Conservation (phyloP, 1,140 invertebrate species). For the Drosophila erecta region DNA sequence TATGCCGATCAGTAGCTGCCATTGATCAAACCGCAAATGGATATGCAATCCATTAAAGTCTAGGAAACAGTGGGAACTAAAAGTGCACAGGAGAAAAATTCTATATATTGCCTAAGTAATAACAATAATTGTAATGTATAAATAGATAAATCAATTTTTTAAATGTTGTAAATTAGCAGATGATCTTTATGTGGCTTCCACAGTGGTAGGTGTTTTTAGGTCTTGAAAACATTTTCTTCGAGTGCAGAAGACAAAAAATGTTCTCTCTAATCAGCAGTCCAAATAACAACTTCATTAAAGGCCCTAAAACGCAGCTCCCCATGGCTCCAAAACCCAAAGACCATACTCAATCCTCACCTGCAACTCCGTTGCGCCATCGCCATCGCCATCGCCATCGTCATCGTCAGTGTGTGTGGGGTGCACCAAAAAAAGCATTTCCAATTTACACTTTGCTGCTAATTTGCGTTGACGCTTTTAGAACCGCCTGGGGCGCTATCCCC, state of each 20-base stretch:
- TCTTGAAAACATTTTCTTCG: neutral
- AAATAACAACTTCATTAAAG: slow-evolving; percentile 81
- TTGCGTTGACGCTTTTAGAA: slow-evolving; percentile 83
- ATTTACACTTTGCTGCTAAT: slow-evolving; percentile 83
- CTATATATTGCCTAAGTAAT: neutral
- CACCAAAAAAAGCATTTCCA: slow-evolving; percentile 83
- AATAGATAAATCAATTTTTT: neutral
- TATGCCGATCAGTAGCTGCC: slow-evolving; percentile 34
- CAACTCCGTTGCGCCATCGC: slow-evolving; percentile 10
- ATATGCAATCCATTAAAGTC: slow-evolving; percentile 44
- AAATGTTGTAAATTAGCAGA: too few relatives aligned
- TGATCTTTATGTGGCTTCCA: neutral
- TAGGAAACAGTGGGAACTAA: slow-evolving; percentile 1
- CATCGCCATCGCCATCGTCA: neutral
- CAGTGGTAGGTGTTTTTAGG: neutral
- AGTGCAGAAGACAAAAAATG: slow-evolving; percentile 52
- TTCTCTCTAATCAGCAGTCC: slow-evolving; percentile 72
- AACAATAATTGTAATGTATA: neutral
- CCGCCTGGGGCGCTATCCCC: slow-evolving; percentile 68
- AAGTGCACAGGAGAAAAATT: slow-evolving; percentile 7
- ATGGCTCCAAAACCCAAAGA: slow-evolving; percentile 1
- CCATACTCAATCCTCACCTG: slow-evolving; percentile 17
- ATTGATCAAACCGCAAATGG: slow-evolving; percentile 65
- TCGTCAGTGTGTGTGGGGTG: slow-evolving; percentile 56
- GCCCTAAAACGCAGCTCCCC: slow-evolving; percentile 66